Evolutionary conservation across 2,113 vertebrate species (phyloP).

Genomic region (Rattus rattus): DNA sequence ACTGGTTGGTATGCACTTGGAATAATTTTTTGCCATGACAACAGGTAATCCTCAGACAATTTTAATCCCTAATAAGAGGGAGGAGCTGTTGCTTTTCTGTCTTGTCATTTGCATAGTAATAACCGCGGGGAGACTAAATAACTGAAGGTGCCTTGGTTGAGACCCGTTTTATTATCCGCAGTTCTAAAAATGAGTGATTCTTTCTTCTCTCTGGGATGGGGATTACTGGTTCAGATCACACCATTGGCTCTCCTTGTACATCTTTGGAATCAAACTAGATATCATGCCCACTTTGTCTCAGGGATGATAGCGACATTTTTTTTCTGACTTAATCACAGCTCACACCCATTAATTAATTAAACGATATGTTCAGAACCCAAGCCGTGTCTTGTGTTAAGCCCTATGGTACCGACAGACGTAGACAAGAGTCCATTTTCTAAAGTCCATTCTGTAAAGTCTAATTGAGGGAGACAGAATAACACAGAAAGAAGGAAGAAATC

Average conservation of each 20-base stretch:
- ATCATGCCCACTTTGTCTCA: constrained; percentile 4
- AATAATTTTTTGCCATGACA: constrained; percentile 65
- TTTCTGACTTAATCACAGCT: constrained; percentile 35
- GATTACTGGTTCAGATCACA: background rate
- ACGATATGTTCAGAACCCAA: background rate
- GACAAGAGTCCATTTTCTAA: background rate
- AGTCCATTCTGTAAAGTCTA: background rate
- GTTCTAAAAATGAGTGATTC: background rate
- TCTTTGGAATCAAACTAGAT: background rate
- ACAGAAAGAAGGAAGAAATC: background rate
- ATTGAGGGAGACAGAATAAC: background rate
- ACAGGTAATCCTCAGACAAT: constrained; percentile 71
- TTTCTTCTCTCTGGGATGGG: constrained; percentile 36
- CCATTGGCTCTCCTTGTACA: background rate
- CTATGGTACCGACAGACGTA: background rate
- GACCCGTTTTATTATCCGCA: constrained; percentile 33
- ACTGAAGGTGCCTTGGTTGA: constrained; percentile 55
- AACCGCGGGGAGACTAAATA: constrained; percentile 36
- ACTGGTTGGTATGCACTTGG: background rate
- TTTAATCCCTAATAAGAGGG: constrained; percentile 46
- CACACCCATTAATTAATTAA: background rate
- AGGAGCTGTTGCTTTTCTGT: constrained; percentile 26
- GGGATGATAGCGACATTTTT: background rate
- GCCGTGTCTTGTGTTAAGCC: background rate
- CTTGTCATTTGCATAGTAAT: constrained; percentile 52